Evolutionary conservation across 1,140 invertebrate species (phyloP).

Genomic region (Drosophila aff.): DNA sequence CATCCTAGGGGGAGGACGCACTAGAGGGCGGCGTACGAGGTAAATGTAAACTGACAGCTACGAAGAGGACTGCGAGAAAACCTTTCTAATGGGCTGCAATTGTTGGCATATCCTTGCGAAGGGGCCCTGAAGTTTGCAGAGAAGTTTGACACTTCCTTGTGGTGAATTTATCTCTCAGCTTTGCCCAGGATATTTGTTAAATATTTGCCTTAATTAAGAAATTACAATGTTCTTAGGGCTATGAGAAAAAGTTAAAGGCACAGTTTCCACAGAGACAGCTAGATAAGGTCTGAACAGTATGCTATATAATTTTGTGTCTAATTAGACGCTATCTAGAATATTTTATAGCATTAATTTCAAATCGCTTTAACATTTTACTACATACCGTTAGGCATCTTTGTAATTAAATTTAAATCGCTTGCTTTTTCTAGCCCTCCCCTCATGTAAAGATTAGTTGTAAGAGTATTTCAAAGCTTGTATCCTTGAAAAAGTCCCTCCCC

Average conservation of each 20-base stretch:
- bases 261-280: too few relatives aligned
- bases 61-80: conserved; percentile 36
- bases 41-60: conserved; percentile 56
- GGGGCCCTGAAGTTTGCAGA: not conserved
- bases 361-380: not conserved
- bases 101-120: conserved; percentile 15
- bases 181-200: not conserved
- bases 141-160: conserved; percentile 1
- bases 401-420: not conserved
- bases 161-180: conserved; percentile 4
- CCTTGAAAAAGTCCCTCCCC: not conserved
- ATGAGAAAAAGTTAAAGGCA: not conserved
- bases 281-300: not conserved
- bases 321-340: not conserved
- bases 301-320: not conserved
- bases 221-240: not conserved
- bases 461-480: conserved; percentile 3
- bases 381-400: not conserved
- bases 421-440: too few relatives aligned
- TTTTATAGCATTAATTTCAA: too few relatives aligned
- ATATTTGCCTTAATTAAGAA: conserved; percentile 6
- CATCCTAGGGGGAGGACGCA: conserved; percentile 1
- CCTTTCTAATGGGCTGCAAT: conserved; percentile 40
- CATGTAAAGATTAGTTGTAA: not conserved
- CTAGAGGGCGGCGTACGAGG: conserved; percentile 9